Evolutionary conservation across 2,113 vertebrate genomes (phyloP).

Genomic region (Coptodon rendalli): DNA sequence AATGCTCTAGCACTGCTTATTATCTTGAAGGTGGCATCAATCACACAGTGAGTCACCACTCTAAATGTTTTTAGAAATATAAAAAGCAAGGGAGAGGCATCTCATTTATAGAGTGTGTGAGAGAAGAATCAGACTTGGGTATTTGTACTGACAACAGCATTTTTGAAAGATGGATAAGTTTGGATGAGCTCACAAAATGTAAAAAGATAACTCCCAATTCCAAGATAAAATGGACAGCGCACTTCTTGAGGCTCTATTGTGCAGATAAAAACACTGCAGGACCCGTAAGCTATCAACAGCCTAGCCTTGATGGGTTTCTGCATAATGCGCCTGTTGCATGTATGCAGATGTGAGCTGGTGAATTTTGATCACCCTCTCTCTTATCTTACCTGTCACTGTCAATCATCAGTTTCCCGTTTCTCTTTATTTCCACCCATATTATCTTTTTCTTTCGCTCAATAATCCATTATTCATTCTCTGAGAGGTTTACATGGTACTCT

Average conservation of each 20-base stretch:
- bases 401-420: constrained; percentile 23
- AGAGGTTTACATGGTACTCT: background rate
- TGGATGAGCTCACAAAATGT: background rate
- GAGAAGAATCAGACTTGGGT: background rate
- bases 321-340: constrained; percentile 29
- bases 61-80: background rate
- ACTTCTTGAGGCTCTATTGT: background rate
- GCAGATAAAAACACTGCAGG: background rate
- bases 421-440: constrained; percentile 5
- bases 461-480: constrained; percentile 41
- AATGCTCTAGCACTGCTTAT: background rate
- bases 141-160: constrained; percentile 1
- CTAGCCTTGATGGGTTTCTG: constrained; percentile 1
- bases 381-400: constrained; percentile 46
- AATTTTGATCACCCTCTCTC: constrained; percentile 35
- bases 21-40: constrained; percentile 6
- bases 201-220: background rate
- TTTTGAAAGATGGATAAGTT: constrained; percentile 9
- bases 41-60: background rate
- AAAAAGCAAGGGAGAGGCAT: background rate
- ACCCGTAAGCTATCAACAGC: constrained; percentile 11
- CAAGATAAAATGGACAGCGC: background rate
- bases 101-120: background rate
- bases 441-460: constrained; percentile 1
- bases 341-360: constrained; percentile 1